Conservation (phyloP, 2,113 vertebrate species). For the Pteruthius melanotis region DNA sequence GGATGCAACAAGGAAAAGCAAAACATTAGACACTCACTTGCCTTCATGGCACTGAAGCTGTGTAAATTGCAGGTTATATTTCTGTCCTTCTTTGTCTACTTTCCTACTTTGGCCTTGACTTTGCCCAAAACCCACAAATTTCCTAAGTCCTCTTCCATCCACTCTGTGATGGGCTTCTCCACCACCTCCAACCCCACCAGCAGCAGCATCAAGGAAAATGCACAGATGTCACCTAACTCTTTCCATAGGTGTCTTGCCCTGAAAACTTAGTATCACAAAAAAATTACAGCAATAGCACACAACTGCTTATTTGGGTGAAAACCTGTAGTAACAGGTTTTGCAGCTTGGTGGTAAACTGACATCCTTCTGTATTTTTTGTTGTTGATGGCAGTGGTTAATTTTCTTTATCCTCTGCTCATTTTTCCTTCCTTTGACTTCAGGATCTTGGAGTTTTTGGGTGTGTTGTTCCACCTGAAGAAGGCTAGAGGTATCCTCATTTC, state of each 20-base stretch:
- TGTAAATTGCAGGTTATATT: neutral
- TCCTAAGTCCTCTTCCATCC: neutral
- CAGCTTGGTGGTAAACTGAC: neutral
- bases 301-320: neutral
- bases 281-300: neutral
- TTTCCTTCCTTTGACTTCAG: neutral
- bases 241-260: neutral
- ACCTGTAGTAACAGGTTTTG: neutral
- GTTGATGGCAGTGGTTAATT: neutral
- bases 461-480: neutral
- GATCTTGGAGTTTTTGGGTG: neutral
- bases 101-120: neutral
- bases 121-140: neutral
- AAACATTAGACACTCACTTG: neutral
- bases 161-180: fast-evolving
- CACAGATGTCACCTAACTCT: neutral
- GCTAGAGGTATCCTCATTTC: neutral
- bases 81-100: neutral
- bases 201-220: neutral
- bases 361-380: neutral
- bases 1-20: neutral
- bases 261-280: neutral
- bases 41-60: neutral
- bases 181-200: fast-evolving
- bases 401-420: neutral